Evolutionary conservation across 2,113 vertebrate genomes (phyloP), one percentile per base, ranked within the genome.

Genomic region (Bubalus kerabau): DNA sequence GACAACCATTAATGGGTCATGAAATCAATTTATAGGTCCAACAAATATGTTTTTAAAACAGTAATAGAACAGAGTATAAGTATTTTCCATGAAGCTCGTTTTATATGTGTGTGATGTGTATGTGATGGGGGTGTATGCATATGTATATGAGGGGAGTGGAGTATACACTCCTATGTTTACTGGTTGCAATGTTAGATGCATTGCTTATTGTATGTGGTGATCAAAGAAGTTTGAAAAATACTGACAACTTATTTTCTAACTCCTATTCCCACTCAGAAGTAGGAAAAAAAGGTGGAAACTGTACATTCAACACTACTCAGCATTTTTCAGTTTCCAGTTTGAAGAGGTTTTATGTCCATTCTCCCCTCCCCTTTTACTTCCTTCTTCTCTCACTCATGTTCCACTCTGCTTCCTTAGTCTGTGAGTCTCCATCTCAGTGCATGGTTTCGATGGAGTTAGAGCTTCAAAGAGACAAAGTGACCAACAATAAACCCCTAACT

Each of bases 211-310:
- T 80, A 52, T 21, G n/a, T 24, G 46, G 19, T 67, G 15, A 82
- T 92, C 40, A 78, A 40, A 81, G 14, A 88, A 82, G 24, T 85
- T 92, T 78, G 36, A 83, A 78, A 94, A 94, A 88, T 60, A 67
- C 13, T 74, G n/a, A 36, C 56, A 76, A 78, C 2, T 96, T 91
- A 32, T 11, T 43, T 80, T 67, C 46, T 80, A 87, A 19, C 60
- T 92, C 60, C 67, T 11, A 60, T 88, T 96, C n/a, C 36, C 26
- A 80, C 86, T 97, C 36, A 71, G 40, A 97, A 85, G 36, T 57
- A 92, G 24, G 56, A 64, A 64, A 95, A 95, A 84, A 67, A 48
- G 19, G 9, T 57, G 43, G 60, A 90, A 92, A 81, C 52, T 78
- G n/a, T 74, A 43, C 17, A 57, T n/a, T 92, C 67, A 74, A 87